These are phyloP conservation scores for Dryomyza anilis DNA, from an alignment of 2,888 invertebrate genomes.

Conservation along the genomic window DNA sequence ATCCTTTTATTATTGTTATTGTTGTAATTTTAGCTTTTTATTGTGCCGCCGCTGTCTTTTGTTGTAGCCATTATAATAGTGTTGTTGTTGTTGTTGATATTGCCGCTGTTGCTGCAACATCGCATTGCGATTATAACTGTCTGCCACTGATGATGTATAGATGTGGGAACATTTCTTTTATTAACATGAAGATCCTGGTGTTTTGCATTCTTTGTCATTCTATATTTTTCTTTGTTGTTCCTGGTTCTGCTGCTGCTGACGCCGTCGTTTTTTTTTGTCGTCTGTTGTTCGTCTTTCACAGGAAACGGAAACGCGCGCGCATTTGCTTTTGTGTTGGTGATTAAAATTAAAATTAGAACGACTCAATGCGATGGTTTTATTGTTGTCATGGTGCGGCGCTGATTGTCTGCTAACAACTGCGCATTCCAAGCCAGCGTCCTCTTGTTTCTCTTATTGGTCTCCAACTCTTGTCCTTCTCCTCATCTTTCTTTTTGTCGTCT, in stretches of 20 bases:
- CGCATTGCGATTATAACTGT: conserved; percentile 3
- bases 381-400: not conserved
- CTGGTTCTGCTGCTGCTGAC: no score
- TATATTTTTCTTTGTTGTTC: no score
- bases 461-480: not conserved
- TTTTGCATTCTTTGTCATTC: not conserved
- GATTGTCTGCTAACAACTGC: no score
- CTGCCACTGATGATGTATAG: not conserved
- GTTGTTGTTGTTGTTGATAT: not conserved
- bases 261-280: conserved; percentile 2
- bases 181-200: not conserved
- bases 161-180: not conserved
- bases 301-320: conserved; percentile 6
- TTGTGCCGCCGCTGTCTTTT: not conserved
- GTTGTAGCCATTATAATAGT: not conserved
- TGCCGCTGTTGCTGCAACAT: not conserved
- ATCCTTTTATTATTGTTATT: conserved; percentile 12
- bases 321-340: conserved; percentile 16
- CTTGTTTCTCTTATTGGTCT: no score
- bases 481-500: not conserved
- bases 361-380: conserved; percentile 8
- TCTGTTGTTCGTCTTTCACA: no score
- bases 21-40: conserved; percentile 2
- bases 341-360: conserved; percentile 19
- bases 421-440: no score